Evolutionary conservation across 2,888 invertebrate genomes (phyloP).

Genomic region (Trachelus stipa): DNA sequence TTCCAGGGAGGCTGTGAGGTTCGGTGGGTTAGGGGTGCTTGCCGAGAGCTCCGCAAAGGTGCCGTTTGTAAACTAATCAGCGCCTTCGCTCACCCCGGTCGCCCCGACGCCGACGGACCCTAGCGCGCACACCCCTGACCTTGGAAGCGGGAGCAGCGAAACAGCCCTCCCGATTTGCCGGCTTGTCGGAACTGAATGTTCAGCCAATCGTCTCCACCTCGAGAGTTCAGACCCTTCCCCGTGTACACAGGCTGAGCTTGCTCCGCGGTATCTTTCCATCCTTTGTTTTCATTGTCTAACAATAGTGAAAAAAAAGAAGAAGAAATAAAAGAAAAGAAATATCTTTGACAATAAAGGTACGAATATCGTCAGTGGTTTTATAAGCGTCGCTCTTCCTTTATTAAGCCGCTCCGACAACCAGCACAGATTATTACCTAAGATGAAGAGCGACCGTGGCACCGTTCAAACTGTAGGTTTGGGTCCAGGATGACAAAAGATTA

Average conservation of each 20-base stretch:
- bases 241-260: background rate
- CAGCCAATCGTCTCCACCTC: background rate
- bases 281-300: background rate
- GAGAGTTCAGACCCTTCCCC: background rate
- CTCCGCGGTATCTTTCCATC: background rate
- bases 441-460: background rate
- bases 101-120: constrained; percentile 3
- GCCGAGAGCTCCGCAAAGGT: constrained; percentile 29
- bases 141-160: constrained; percentile 6
- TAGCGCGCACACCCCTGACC: background rate
- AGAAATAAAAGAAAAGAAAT: constrained; percentile 9
- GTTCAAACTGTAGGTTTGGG: background rate
- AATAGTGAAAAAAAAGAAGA: background rate
- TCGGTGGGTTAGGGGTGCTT: constrained; percentile 23
- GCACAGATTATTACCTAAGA: background rate
- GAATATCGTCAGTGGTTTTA: background rate
- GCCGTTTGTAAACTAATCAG: constrained; percentile 38
- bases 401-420: background rate
- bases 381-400: background rate
- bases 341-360: background rate
- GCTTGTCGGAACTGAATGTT: constrained; percentile 14
- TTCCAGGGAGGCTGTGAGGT: constrained; percentile 6
- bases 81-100: constrained; percentile 13
- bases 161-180: constrained; percentile 13
- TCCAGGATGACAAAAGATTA: background rate